These are phyloP conservation scores for Hemitrygon akajei DNA, from an alignment of 2,797 vertebrate species.

Conservation along the genomic window DNA sequence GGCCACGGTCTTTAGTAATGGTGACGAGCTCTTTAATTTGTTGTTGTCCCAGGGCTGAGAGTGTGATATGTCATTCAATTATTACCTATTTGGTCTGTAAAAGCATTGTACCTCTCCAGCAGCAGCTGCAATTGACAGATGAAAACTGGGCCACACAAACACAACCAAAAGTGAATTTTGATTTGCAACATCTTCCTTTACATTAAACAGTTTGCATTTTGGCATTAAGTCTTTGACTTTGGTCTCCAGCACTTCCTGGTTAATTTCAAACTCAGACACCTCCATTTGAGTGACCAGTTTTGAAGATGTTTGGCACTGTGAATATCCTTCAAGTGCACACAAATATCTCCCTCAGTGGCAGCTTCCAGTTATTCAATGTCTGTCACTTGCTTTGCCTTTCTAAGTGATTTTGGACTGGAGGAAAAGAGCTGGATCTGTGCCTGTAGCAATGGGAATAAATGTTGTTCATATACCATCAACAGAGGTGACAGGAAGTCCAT, in stretches of 20 bases:
- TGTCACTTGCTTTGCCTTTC: neutral
- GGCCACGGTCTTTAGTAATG: neutral
- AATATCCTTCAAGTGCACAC: neutral
- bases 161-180: neutral
- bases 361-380: neutral
- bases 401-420: neutral
- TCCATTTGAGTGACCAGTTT: neutral
- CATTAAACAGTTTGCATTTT: neutral
- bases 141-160: neutral
- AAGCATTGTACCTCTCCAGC: neutral
- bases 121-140: neutral
- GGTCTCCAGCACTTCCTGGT: neutral
- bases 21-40: neutral
- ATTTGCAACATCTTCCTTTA: neutral
- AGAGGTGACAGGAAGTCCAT: neutral
- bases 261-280: too few relatives aligned
- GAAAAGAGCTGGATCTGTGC: neutral
- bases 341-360: neutral
- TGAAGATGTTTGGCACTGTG: neutral
- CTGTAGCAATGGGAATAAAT: neutral
- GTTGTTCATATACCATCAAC: neutral
- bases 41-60: neutral
- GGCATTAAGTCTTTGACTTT: neutral
- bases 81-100: neutral
- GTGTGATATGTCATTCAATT: neutral